phyloP scores from a whole-genome alignment of 2,113 vertebrate species.

The Panthera tigris region DNA sequence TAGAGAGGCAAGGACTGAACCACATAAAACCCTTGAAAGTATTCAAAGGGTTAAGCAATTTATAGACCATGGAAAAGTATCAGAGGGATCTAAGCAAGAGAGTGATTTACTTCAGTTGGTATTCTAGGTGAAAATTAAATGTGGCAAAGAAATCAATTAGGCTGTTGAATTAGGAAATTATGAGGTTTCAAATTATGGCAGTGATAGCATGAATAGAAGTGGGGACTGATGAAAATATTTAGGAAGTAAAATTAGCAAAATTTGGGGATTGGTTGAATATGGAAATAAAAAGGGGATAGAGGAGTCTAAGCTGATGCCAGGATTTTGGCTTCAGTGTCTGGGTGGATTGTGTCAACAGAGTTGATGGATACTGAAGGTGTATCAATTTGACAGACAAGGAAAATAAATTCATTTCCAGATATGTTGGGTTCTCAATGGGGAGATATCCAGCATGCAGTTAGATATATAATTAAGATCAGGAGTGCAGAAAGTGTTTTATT shows the following conservation, averaged over 20 bases:
- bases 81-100: not conserved
- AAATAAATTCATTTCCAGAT: not conserved
- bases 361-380: not conserved
- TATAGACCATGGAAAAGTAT: not conserved
- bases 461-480: not conserved
- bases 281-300: not conserved
- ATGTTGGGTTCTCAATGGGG: not conserved
- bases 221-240: not conserved
- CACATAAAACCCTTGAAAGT: not conserved
- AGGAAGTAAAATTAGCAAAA: not conserved
- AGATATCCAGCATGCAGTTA: not conserved
- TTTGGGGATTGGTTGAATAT: not conserved
- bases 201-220: not conserved
- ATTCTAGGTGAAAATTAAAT: constrained; percentile 17
- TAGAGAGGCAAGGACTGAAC: not conserved
- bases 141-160: not conserved
- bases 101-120: not conserved
- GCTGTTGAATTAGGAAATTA: not conserved
- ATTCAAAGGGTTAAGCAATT: not conserved
- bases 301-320: not conserved
- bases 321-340: not conserved
- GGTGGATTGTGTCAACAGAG: not conserved
- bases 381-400: not conserved
- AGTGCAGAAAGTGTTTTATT: not conserved
- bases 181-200: not conserved